Percentiles rank a stretch among this genome's conserved stretches.
phyloP scores from a whole-genome alignment of 1,140 invertebrate species.

The Anthonomus grandis region DNA sequence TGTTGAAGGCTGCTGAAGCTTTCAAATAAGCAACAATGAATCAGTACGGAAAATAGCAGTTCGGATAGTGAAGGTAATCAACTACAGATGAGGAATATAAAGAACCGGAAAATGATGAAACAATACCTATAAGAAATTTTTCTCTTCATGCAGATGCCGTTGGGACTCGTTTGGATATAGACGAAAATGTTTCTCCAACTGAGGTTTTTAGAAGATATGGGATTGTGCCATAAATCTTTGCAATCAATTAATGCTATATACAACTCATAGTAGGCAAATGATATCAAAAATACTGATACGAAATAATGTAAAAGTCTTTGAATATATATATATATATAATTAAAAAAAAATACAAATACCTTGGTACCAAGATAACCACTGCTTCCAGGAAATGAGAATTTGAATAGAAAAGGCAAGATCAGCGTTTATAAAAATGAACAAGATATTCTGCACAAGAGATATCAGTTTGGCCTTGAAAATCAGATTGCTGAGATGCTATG shows the following conservation, averaged over 20 bases:
- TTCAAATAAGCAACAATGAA: constrained; percentile 6
- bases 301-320: not conserved
- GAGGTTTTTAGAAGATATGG: not conserved
- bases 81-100: constrained; percentile 12
- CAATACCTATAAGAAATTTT: constrained; percentile 17
- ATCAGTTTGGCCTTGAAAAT: too few species aligned
- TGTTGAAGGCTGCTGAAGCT: constrained; percentile 11
- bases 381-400: too few species aligned
- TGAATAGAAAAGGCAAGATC: too few species aligned
- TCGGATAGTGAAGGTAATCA: not conserved
- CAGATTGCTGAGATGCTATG: too few species aligned
- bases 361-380: too few species aligned
- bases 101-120: constrained; percentile 17
- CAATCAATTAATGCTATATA: not conserved
- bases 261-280: not conserved
- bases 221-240: not conserved
- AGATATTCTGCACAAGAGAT: too few species aligned
- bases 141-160: constrained; percentile 10
- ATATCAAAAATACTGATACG: not conserved
- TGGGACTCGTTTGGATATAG: constrained; percentile 11
- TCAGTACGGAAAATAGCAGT: not conserved
- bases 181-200: not conserved
- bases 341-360: too few species aligned
- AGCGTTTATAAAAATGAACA: too few species aligned
- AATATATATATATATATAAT: not conserved